Conservation (phyloP, 2,888 invertebrate species). For the Drosophila villosipedis region DNA sequence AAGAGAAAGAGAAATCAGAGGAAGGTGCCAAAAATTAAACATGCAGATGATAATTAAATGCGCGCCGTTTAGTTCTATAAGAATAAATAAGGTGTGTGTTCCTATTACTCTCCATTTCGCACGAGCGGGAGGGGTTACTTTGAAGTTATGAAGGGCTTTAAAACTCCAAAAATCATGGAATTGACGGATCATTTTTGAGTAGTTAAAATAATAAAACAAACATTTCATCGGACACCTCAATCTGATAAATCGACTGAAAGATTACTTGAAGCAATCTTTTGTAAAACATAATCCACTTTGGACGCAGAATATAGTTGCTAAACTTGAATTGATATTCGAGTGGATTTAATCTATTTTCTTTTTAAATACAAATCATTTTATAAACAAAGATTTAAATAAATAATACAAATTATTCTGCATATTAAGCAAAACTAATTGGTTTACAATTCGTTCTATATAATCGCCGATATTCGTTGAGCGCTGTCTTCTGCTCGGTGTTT, state of each 20-base stretch:
- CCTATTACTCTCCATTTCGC: not conserved
- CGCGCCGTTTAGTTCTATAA: constrained; percentile 24
- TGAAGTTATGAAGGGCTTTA: constrained; percentile 6
- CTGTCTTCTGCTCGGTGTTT: constrained; percentile 8
- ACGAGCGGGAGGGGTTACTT: constrained; percentile 3
- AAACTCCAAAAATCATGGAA: not conserved
- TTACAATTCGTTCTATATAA: constrained; percentile 20
- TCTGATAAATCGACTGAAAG: not conserved
- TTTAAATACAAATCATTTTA: not conserved
- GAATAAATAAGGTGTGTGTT: constrained; percentile 35
- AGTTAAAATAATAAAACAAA: not conserved
- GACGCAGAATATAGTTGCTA: not conserved
- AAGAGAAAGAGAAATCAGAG: not conserved
- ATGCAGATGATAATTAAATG: not conserved
- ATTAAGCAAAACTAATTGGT: constrained; percentile 24
- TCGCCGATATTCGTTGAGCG: constrained; percentile 13
- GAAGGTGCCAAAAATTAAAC: constrained; percentile 23
- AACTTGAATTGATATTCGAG: not conserved
- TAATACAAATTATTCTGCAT: not conserved
- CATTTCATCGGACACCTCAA: constrained; percentile 12
- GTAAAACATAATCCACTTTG: not conserved
- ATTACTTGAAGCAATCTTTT: not conserved
- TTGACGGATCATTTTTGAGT: not conserved
- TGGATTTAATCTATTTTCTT: not conserved
- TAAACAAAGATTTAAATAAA: not conserved